Evolutionary conservation across 2,113 vertebrate genomes (phyloP).

Genomic region (Pedionomus torquatus): DNA sequence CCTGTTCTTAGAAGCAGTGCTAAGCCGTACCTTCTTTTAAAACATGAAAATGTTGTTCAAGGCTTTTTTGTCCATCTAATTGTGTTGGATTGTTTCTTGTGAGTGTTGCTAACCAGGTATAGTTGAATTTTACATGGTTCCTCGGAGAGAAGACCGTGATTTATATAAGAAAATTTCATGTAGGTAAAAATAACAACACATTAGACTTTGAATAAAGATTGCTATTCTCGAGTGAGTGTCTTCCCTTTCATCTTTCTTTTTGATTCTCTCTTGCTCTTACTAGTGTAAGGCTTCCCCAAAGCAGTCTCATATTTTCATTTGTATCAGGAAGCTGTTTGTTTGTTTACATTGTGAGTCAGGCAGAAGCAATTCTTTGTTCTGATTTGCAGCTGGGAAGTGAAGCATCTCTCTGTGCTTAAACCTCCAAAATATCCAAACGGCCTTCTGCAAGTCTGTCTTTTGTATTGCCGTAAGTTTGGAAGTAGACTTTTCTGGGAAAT

Average conservation of each 20-base stretch:
- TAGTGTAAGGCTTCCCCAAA: not conserved
- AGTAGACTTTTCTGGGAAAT: not conserved
- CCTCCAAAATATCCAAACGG: not conserved
- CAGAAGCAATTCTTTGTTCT: not conserved
- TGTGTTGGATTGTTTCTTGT: not conserved
- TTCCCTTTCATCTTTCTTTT: not conserved
- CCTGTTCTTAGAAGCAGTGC: not conserved
- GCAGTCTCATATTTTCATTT: not conserved
- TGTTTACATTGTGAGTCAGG: not conserved
- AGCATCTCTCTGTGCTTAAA: not conserved
- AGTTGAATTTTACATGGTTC: not conserved
- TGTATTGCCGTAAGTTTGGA: not conserved
- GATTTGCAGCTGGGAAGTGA: not conserved
- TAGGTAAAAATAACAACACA: not conserved
- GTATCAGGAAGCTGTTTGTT: not conserved
- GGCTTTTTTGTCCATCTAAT: not conserved
- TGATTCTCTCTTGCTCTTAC: not conserved
- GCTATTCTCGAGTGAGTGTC: not conserved
- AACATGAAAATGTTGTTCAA: not conserved
- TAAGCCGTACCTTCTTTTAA: not conserved
- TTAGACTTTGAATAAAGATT: not conserved
- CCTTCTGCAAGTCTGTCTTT: not conserved
- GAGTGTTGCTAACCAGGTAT: not conserved
- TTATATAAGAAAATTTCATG: not conserved
- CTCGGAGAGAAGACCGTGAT: not conserved